Evolutionary conservation across 2,113 vertebrate species (phyloP), one percentile per base, ranked within the genome.

Genomic region (Hemibagrus wyckioides): DNA sequence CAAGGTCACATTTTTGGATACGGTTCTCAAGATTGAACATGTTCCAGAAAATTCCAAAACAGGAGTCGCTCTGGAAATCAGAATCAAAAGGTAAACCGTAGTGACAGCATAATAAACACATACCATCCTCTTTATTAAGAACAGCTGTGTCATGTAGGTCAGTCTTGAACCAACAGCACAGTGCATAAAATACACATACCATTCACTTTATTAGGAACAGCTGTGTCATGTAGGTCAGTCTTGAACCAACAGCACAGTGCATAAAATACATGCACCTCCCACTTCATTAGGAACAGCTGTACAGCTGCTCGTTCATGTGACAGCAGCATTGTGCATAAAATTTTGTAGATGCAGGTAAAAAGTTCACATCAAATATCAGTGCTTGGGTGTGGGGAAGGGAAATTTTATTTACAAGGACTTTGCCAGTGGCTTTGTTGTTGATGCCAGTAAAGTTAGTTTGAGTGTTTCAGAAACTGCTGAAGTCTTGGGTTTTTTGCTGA

Each of bases 41-140:
- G 94, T 98, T 89, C 97, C 97, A 0, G 97, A 98, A 93, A 98
- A 99, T 93, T 99, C 97, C 82, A 99, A 99, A 96, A 98, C 96
- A 90, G 98, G 98, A 93, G 95, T 97, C 79, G 97, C 97, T 33
- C 96, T 99, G 91, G 97, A 99, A 94, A 95, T 99, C 90, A 94
- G 97, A 92, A 96, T 99, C 36, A 95, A 95, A 90, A 98, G 96
- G 98, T 99, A 95, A 94, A 93, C 93, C 88, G 61, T 28, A 52
- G 14, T 17, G 7, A 61, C 52, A 48, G 8, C 65, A 23, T 25
- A 33, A n/a, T 56, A 59, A 52, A 80, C 30, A 36, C 10, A 2
- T 50, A 33, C 15, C 1, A 2, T 36, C 2, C 44, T 30, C 14
- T 30, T 76, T n/a, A n/a, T n/a, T n/a, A n/a, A n/a, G n/a, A n/a